phyloP scores from a whole-genome alignment of 2,888 invertebrate species.

The Theodoxus fluviatilis region DNA sequence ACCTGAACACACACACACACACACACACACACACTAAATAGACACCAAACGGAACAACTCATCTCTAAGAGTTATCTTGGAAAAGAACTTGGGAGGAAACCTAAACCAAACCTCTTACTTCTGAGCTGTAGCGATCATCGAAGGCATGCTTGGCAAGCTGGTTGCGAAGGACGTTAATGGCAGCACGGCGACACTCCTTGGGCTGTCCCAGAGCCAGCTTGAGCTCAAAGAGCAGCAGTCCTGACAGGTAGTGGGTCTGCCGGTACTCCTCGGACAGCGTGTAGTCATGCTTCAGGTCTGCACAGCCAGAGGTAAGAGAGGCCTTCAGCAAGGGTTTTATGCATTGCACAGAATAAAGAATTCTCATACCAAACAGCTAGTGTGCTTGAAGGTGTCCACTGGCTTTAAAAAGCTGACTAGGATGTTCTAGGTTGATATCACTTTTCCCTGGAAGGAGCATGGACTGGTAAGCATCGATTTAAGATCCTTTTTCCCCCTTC shows the following conservation, averaged over 20 bases:
- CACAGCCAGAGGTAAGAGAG: no score
- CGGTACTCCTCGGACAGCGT: constrained; percentile 82
- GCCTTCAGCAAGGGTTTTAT: no score
- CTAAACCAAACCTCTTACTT: constrained; percentile 67
- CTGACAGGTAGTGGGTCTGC: constrained; percentile 89
- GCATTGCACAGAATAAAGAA: no score
- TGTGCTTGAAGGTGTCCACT: no score
- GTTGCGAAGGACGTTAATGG: constrained; percentile 82
- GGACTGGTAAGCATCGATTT: no score
- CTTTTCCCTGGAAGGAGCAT: no score
- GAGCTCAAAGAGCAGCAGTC: constrained; percentile 86
- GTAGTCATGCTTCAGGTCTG: constrained; percentile 66
- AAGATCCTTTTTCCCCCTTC: no score
- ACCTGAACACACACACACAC: not conserved
- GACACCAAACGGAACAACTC: not conserved
- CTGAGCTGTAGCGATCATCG: constrained; percentile 86
- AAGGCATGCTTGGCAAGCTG: constrained; percentile 91
- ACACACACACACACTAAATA: not conserved
- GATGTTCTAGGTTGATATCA: no score
- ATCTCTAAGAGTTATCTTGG: not conserved
- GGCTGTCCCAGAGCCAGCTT: constrained; percentile 85
- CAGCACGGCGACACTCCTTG: constrained; percentile 80
- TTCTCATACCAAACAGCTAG: no score
- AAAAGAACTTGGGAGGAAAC: not conserved
- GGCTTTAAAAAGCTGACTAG: no score